phyloP scores from a whole-genome alignment of 1,140 invertebrate genomes.

The Pentalonia nigronervosa region DNA sequence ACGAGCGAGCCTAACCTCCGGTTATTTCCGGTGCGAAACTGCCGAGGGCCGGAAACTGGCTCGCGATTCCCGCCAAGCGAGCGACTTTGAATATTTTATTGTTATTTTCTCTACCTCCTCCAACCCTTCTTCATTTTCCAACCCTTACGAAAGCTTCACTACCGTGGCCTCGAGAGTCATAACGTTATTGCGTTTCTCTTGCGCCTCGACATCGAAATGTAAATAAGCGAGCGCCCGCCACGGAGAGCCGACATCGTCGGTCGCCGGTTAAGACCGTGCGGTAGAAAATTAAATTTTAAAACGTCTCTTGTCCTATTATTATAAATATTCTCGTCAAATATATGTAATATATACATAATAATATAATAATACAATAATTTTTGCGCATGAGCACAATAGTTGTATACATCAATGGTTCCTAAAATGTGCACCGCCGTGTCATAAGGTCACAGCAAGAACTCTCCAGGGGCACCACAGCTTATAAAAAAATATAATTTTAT shows the following conservation, averaged over 20 bases:
- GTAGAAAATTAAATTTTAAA: not conserved
- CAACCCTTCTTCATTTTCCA: not conserved
- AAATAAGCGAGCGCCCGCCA: not conserved
- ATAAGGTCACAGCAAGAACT: too few species aligned
- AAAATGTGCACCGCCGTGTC: too few species aligned
- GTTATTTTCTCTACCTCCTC: not conserved
- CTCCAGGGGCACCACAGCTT: too few species aligned
- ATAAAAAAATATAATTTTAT: too few species aligned
- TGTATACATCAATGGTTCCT: too few species aligned
- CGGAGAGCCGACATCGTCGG: not conserved
- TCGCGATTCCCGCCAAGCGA: conserved; percentile 17
- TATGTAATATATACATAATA: not conserved
- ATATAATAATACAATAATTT: not conserved
- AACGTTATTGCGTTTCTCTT: not conserved
- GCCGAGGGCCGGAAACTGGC: conserved; percentile 22
- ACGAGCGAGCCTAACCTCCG: not conserved
- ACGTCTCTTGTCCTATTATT: not conserved
- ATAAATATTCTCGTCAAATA: not conserved
- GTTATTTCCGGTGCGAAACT: conserved; percentile 24
- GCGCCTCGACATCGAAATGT: not conserved
- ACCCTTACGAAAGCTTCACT: not conserved
- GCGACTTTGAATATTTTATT: conserved; percentile 35
- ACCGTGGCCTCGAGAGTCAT: not conserved
- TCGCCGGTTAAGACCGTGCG: not conserved
- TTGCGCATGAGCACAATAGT: not conserved